Base-by-base conservation (phyloP, 2,113 vertebrate species). In the Sciurus niger region DNA sequence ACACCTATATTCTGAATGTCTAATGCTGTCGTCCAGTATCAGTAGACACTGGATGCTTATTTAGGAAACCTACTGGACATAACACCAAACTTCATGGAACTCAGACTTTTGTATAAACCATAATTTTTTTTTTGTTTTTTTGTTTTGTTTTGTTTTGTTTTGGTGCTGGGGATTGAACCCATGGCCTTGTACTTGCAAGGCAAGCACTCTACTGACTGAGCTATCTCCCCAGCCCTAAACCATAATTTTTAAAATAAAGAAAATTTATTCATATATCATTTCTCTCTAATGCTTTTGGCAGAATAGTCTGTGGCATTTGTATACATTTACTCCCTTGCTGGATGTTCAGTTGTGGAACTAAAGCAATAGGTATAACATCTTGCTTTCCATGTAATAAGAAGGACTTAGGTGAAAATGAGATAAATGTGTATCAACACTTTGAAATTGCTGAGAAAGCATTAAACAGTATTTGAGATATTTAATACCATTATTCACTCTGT, bases 361-460 rank as follows among this genome's bases (percentile, higher is more conserved):
- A 89, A 90, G 30, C 18, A 84, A 20, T 94, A 73, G 25, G 4
- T 74, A 2, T 68, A 46, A 88, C 8, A 51, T 87, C 11, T 67
- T 93, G 24, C 0, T 51, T 93, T 95, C 73, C 72, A 5, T 34
- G 43, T 72, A 37, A 87, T 93, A 96, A 94, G 34, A 84, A 74
- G 37, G 10, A 90, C 30, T 72, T 95, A 40, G 68, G 9, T 89
- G 67, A 94, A 82, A 48, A 46, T 73, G 34, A 95, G 76, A 72
- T 91, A 82, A 76, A 51, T 78, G 6, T 5, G 1, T 89, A 6
- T 80, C 88, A 43, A 22, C 60, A 93, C 60, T 72, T 95, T 37
- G 37, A 90, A 84, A 63, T 4, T n/a, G 14, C 82, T 82, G 89
- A 82, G 65, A 94, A 88, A 70, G 7, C 34, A 30, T 77, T 68